phyloP scores from a whole-genome alignment of 1,140 invertebrate genomes.

The Aphelinus certus region DNA sequence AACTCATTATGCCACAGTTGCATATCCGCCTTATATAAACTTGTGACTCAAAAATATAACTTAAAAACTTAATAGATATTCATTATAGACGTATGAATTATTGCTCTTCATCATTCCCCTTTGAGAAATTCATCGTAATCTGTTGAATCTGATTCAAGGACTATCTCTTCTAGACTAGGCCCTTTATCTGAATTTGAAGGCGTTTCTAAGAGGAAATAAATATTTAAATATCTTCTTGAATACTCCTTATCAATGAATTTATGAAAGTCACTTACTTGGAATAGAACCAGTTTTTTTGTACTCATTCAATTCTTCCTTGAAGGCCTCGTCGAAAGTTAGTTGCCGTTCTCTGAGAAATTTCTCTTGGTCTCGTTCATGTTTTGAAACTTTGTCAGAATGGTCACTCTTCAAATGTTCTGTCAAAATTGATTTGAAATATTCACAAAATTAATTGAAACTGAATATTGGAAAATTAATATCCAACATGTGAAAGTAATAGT shows the following conservation, averaged over 20 bases:
- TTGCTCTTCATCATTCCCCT: conserved; percentile 40
- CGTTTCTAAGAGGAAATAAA: conserved; percentile 47
- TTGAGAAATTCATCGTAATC: conserved; percentile 69
- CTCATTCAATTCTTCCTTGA: conserved; percentile 72
- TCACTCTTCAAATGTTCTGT: conserved; percentile 69
- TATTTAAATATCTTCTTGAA: too few species aligned
- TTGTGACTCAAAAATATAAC: conserved; percentile 10
- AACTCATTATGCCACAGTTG: too few species aligned
- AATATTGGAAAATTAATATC: too few species aligned
- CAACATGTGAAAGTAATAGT: too few species aligned
- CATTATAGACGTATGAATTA: neutral
- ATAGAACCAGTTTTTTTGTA: conserved; percentile 73
- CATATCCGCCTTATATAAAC: neutral
- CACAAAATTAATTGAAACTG: too few species aligned
- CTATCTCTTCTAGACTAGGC: conserved; percentile 66
- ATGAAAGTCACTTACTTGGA: conserved; percentile 65
- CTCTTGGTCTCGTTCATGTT: conserved; percentile 69
- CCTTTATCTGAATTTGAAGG: conserved; percentile 51
- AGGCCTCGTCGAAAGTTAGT: conserved; percentile 75
- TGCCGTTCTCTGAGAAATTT: conserved; percentile 71
- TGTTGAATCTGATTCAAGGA: conserved; percentile 66
- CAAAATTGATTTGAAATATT: conserved; percentile 38
- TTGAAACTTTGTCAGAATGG: conserved; percentile 68
- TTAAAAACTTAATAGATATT: conserved; percentile 11
- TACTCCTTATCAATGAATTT: neutral